These are phyloP conservation scores for Drosophila dives DNA, from an alignment of 2,888 invertebrate species.

Conservation along the genomic window DNA sequence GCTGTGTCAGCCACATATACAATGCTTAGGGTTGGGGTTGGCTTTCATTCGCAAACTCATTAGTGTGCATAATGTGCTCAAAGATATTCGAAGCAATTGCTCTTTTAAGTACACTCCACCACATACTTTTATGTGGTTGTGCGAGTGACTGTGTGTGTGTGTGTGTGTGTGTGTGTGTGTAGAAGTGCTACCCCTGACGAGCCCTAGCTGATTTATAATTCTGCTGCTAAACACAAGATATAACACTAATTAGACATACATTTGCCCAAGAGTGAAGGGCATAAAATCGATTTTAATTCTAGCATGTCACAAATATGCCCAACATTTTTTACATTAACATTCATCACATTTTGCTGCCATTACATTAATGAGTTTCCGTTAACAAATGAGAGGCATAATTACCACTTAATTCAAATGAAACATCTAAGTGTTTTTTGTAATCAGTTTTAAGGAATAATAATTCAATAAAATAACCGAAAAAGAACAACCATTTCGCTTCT, in stretches of 20 bases:
- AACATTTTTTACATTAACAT: not conserved
- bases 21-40: slow-evolving; percentile 22
- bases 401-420: not conserved
- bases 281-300: not conserved
- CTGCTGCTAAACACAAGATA: not conserved
- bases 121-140: slow-evolving; percentile 22
- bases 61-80: slow-evolving; percentile 48
- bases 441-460: not conserved
- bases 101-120: slow-evolving; percentile 42
- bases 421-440: not conserved
- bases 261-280: not conserved
- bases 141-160: not conserved
- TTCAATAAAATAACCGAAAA: not conserved
- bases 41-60: slow-evolving; percentile 42
- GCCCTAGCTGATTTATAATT: slow-evolving; percentile 8
- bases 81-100: slow-evolving; percentile 53
- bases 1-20: slow-evolving; percentile 22
- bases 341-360: not conserved
- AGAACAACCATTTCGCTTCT: too few species aligned
- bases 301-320: not conserved
- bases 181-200: not conserved
- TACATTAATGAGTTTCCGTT: not conserved
- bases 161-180: not conserved
- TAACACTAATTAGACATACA: slow-evolving; percentile 21
- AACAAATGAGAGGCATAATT: too few species aligned